Conservation (phyloP, 2,113 vertebrate species). For the Rhinoderma darwinii region DNA sequence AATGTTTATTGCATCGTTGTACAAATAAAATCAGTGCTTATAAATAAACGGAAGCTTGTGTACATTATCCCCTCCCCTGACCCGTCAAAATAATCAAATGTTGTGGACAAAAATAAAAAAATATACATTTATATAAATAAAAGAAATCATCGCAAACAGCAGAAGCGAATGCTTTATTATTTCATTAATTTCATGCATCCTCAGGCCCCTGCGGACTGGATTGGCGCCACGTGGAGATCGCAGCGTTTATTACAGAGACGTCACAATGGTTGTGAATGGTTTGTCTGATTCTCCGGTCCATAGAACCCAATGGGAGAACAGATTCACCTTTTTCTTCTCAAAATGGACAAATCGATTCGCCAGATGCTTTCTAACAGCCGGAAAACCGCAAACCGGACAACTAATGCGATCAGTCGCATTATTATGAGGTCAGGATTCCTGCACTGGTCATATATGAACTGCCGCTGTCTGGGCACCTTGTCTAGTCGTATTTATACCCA, state of each 20-base stretch:
- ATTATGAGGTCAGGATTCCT: no score
- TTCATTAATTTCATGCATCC: background rate
- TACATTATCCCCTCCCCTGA: no score
- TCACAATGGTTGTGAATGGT: background rate
- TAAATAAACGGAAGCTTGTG: background rate
- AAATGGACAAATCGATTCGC: no score
- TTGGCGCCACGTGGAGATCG: background rate
- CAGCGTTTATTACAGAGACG: background rate
- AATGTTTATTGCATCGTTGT: constrained; percentile 41
- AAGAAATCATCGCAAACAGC: background rate
- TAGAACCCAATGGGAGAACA: no score
- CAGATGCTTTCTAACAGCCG: no score
- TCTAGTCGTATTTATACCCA: no score
- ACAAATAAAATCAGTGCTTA: constrained; percentile 53
- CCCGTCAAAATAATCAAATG: background rate
- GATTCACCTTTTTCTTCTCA: no score
- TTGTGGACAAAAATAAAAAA: background rate
- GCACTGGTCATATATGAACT: no score
- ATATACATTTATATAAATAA: background rate
- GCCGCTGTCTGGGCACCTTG: no score
- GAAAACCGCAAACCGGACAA: no score
- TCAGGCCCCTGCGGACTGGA: background rate
- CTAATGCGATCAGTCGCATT: no score
- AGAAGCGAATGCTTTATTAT: background rate
- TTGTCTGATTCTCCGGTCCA: background rate